Percentiles rank a stretch among this genome's conserved stretches.
phyloP scores from a whole-genome alignment of 2,113 vertebrate genomes.

The Leptobrachium leishanense region DNA sequence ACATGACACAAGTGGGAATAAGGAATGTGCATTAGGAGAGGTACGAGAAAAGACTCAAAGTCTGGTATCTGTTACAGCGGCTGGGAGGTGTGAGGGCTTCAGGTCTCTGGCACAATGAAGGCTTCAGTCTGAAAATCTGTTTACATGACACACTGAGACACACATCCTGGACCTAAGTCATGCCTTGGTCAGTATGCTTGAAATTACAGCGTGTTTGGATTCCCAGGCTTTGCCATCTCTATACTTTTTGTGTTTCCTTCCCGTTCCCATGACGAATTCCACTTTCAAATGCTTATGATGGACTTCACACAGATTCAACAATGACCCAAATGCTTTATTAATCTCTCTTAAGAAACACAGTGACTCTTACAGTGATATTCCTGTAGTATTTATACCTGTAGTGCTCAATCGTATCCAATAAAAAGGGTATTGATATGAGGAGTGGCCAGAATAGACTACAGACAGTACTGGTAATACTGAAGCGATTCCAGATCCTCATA shows the following conservation, averaged over 20 bases:
- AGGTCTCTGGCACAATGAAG: not conserved
- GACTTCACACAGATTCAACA: no score
- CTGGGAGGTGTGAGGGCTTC: not conserved
- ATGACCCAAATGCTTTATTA: no score
- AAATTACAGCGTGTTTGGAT: not conserved
- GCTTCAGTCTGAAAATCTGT: not conserved
- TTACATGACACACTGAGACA: not conserved
- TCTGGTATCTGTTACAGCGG: not conserved
- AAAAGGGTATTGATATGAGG: no score
- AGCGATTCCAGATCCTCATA: no score
- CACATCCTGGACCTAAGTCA: not conserved
- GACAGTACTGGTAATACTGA: no score
- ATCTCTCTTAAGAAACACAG: no score
- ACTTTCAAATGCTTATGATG: not conserved
- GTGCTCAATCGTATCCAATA: no score
- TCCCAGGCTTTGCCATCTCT: not conserved
- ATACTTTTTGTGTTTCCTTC: not conserved
- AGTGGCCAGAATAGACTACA: no score
- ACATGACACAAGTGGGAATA: not conserved
- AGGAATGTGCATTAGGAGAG: not conserved
- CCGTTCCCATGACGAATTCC: not conserved
- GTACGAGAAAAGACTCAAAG: not conserved
- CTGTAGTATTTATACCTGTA: no score
- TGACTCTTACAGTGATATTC: no score
- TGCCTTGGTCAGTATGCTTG: not conserved